Evolutionary conservation across 1,140 invertebrate species (phyloP), one percentile per base, ranked within the genome.

Genomic region (Megalopta genalis): DNA sequence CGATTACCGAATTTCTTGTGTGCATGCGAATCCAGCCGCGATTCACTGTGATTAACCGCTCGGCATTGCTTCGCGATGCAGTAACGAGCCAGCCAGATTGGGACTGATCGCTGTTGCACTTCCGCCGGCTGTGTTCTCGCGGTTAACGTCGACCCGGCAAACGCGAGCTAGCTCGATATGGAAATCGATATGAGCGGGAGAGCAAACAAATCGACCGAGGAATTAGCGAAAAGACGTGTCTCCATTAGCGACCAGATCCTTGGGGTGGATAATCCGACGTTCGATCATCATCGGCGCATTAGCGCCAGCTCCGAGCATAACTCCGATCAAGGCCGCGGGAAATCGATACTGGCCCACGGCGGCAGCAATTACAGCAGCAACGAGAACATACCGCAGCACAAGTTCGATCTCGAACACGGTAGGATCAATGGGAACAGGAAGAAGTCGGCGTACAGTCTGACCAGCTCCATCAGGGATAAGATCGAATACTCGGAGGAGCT

Each of bases 381-480:
- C 62, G 92, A 93, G 77, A 93, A 93, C 67, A 85, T 92, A 42
- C 90, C 85, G 42, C 91, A 92, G 73, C 86, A 92, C 80, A 92
- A 91, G 68, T 89, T 90, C 73, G 91, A 92, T 74, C 73, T 91
- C 39, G 92, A 93, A 62, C 92, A 92, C 78, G 90, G 90, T n/a
- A 78, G 88, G 70, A 86, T 89, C 78, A 90, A 90, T 63, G 89
- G 90, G 37, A 89, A 75, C 72, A 85, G 92, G 76, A 93, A 93
- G 80, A 92, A 91, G 77, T 93, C 92, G 5, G 90, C 91, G 8
- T 89, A 91, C 75, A 93, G 92, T 75, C 82, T 93, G 54, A 90
- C 91, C 14, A 93, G 92, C 75, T 93, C 92, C 23, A 92, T 93
- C 75, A 89, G 91, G 75, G 92, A 93, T 75, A 93, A 93, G 84